These are phyloP conservation scores for Amniataba percoides DNA, from an alignment of 2,797 vertebrate genomes.

Conservation along the genomic window DNA sequence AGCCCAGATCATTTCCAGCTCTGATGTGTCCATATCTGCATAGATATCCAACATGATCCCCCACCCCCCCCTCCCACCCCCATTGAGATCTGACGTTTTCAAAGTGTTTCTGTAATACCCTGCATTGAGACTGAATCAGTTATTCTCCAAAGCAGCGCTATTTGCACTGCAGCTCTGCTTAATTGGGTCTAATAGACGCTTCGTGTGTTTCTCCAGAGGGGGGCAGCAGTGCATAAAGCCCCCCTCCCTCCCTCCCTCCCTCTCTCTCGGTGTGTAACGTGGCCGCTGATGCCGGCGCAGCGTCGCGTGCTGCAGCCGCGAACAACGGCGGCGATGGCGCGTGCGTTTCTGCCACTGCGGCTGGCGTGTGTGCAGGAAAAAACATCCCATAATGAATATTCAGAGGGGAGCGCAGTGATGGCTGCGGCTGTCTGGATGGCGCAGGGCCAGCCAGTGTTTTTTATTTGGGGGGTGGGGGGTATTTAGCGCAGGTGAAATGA, in stretches of 20 bases:
- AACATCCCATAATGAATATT: background rate
- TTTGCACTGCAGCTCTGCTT: background rate
- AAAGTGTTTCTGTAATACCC: too few relatives aligned
- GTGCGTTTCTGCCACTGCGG: background rate
- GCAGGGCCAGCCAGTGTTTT: background rate
- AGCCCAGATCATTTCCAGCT: too few relatives aligned
- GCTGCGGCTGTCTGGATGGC: background rate
- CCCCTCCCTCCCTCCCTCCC: too few relatives aligned
- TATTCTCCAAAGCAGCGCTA: too few relatives aligned
- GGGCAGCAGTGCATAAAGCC: slow-evolving; percentile 41
- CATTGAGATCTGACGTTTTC: too few relatives aligned
- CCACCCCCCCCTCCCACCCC: too few relatives aligned
- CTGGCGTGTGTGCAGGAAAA: background rate
- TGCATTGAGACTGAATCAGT: too few relatives aligned
- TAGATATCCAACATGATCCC: too few relatives aligned
- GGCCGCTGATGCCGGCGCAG: slow-evolving; percentile 28
- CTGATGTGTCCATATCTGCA: too few relatives aligned
- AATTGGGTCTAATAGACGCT: background rate
- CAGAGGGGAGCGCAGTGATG: background rate
- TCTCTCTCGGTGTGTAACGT: too few relatives aligned
- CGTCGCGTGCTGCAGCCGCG: slow-evolving; percentile 44
- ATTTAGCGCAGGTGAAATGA: background rate
- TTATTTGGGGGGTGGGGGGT: background rate
- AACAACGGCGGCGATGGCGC: background rate
- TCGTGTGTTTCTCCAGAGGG: slow-evolving; percentile 12